Evolutionary conservation across 2,888 invertebrate species (phyloP).

Genomic region (Stenichneumon culpator): DNA sequence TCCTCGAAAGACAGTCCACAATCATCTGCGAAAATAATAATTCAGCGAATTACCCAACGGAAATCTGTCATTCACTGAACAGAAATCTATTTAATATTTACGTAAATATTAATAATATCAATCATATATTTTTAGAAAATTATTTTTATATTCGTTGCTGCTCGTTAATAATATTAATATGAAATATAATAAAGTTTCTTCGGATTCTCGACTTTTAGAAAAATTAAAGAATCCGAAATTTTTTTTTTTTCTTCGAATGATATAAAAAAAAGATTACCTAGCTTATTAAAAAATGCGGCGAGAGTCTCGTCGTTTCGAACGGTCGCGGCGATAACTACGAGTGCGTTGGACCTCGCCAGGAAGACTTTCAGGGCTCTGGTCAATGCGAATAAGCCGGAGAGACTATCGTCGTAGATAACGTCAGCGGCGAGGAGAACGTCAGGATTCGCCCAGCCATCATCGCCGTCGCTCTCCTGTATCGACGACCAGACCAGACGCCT

Average conservation of each 20-base stretch:
- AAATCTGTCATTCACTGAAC: no score
- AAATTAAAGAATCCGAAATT: neutral
- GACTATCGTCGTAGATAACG: conserved; percentile 87
- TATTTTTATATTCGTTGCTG: no score
- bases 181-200: no score
- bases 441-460: conserved; percentile 75
- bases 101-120: no score
- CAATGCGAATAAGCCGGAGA: conserved; percentile 85
- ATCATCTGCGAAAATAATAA: conserved; percentile 52
- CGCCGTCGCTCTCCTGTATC: conserved; percentile 79
- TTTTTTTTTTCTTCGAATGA: neutral
- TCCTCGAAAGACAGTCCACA: conserved; percentile 76
- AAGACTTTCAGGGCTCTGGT: conserved; percentile 85
- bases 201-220: neutral
- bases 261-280: conserved; percentile 84
- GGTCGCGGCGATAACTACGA: conserved; percentile 87
- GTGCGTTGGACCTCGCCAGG: conserved; percentile 81
- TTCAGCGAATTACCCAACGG: neutral
- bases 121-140: no score
- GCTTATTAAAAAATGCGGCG: conserved; percentile 86
- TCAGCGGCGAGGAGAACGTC: conserved; percentile 88
- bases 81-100: neutral
- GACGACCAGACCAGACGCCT: conserved; percentile 86
- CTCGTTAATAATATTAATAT: no score
- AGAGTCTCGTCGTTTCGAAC: conserved; percentile 89